A percentile compares a stretch with the other conserved stretches of the same genome.
Evolutionary conservation across 2,888 invertebrate genomes (phyloP).

Genomic region (Himalopsyche kuldschensis): DNA sequence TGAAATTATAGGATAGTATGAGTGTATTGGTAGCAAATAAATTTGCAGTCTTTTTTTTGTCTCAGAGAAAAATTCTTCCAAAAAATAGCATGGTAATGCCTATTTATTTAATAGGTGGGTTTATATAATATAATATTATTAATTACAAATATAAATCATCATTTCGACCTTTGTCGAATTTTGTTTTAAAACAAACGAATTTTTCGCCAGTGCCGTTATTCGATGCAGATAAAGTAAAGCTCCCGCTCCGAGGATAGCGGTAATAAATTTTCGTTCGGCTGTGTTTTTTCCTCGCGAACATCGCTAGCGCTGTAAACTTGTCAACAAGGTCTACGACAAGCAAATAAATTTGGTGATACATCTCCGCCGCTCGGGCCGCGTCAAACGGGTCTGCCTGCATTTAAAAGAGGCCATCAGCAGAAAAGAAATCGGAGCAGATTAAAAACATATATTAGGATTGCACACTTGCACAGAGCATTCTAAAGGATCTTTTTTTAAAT

Average conservation of each 20-base stretch:
- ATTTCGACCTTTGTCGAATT: not conserved
- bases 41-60: no score
- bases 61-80: no score
- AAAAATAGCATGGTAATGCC: no score
- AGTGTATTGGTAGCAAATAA: no score
- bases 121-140: no score
- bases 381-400: not conserved
- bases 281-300: not conserved
- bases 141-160: no score
- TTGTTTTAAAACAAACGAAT: not conserved
- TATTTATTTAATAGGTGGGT: no score
- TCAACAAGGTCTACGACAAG: not conserved
- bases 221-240: not conserved
- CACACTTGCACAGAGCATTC: not conserved
- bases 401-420: not conserved
- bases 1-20: no score
- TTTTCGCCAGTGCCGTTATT: not conserved
- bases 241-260: not conserved
- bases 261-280: not conserved
- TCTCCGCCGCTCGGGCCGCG: not conserved
- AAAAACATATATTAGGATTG: not conserved
- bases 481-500: no score
- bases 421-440: not conserved
- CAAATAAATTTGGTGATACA: not conserved
- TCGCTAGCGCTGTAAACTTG: not conserved